Percentiles rank a stretch among this genome's conserved stretches.
phyloP scores from a whole-genome alignment of 2,888 invertebrate species.

The Phaedon cochleariae region DNA sequence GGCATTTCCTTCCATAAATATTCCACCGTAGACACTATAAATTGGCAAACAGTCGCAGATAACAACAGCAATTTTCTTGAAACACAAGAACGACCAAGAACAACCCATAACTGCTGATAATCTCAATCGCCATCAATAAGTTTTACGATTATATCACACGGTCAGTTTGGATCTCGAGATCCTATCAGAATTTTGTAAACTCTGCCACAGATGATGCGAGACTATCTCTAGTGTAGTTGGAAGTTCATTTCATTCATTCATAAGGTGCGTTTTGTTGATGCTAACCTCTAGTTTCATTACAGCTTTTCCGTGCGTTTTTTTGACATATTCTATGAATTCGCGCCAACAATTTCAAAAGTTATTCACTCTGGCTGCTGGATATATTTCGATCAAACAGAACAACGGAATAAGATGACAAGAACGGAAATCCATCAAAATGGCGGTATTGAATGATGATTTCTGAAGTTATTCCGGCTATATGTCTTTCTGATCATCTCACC shows the following conservation, averaged over 20 bases:
- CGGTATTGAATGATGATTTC: too few species aligned
- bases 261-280: too few species aligned
- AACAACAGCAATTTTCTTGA: constrained; percentile 56
- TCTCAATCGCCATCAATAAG: constrained; percentile 60
- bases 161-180: constrained; percentile 50
- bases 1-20: constrained; percentile 24
- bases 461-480: too few species aligned
- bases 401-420: too few species aligned
- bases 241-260: neutral
- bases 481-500: too few species aligned
- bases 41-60: constrained; percentile 45
- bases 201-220: neutral
- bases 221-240: neutral
- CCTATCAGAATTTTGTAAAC: constrained; percentile 15
- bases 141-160: constrained; percentile 59
- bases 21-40: constrained; percentile 37
- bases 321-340: too few species aligned
- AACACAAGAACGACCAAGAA: constrained; percentile 58
- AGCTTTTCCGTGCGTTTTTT: too few species aligned
- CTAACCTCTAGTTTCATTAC: too few species aligned
- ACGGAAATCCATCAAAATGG: too few species aligned
- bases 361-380: too few species aligned
- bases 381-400: too few species aligned
- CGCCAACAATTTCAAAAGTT: too few species aligned
- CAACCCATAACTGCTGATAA: constrained; percentile 60